Percentiles rank a stretch among this genome's conserved stretches.
These are phyloP conservation scores for Catharus minimus DNA, from an alignment of 2,113 vertebrate species.

Conservation along the genomic window DNA sequence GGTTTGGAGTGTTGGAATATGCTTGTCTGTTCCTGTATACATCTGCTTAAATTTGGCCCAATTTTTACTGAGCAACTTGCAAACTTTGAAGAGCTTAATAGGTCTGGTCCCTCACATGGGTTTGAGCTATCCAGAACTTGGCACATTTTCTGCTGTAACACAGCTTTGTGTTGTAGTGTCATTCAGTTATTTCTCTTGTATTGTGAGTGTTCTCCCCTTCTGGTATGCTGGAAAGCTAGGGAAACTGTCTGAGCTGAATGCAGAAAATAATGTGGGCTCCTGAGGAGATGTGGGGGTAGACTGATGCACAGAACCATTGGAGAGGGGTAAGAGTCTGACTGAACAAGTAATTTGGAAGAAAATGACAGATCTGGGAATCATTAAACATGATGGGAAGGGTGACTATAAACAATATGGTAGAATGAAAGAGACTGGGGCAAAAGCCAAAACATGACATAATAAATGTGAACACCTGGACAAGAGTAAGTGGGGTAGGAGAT, in stretches of 20 bases:
- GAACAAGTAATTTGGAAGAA: not conserved
- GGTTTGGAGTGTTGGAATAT: not conserved
- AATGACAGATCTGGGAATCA: conserved; percentile 9
- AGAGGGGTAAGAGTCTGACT: not conserved
- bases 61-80: not conserved
- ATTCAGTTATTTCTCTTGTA: not conserved
- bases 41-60: not conserved
- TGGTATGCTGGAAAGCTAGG: not conserved
- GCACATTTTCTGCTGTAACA: not conserved
- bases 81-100: not conserved
- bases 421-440: not conserved
- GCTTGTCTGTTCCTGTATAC: not conserved
- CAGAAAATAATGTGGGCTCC: not conserved
- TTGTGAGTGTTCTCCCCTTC: not conserved
- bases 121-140: not conserved
- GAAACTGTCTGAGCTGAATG: not conserved
- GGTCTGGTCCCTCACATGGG: not conserved
- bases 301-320: not conserved
- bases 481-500: not conserved
- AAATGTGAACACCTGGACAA: not conserved
- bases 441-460: conserved; percentile 21
- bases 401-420: not conserved
- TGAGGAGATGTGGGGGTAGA: not conserved
- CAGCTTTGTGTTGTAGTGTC: not conserved
- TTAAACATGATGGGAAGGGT: not conserved